A percentile compares a stretch with the other conserved stretches of the same genome.
Conservation (phyloP, 2,113 vertebrate species). For the Equus quagga region DNA sequence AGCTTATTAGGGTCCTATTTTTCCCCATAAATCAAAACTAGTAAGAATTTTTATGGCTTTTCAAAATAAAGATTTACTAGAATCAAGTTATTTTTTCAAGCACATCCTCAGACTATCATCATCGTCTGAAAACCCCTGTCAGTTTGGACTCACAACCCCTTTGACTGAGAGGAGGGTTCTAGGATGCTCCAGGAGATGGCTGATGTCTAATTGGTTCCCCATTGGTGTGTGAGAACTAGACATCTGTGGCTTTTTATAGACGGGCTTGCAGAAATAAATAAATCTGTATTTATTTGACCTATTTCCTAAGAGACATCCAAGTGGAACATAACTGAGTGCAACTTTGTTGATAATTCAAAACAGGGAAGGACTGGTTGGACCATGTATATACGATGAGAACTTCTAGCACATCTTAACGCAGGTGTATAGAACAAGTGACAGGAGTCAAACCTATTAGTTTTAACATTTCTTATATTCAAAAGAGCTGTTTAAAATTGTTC, state of each 20-base stretch:
- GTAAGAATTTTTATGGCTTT: neutral
- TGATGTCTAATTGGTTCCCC: neutral
- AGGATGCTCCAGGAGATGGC: neutral
- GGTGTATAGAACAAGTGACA: neutral
- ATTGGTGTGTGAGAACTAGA: neutral
- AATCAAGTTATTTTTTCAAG: neutral
- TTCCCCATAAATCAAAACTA: neutral
- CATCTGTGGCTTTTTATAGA: neutral
- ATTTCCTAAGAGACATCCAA: neutral
- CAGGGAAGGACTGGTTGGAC: neutral
- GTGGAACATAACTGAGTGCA: neutral
- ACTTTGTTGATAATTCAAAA: neutral
- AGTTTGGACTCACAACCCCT: neutral
- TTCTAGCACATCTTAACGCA: fast-evolving
- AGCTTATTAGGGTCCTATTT: neutral
- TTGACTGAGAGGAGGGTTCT: neutral
- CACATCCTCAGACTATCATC: neutral
- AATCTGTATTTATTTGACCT: neutral
- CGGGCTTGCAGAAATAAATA: neutral
- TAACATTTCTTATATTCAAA: neutral
- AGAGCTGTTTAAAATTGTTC: neutral
- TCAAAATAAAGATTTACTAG: neutral
- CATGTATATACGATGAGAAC: neutral
- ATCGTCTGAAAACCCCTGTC: neutral
- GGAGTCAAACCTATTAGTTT: neutral